phyloP scores from a whole-genome alignment of 1,140 invertebrate genomes.

The Latrodectus geometricus region DNA sequence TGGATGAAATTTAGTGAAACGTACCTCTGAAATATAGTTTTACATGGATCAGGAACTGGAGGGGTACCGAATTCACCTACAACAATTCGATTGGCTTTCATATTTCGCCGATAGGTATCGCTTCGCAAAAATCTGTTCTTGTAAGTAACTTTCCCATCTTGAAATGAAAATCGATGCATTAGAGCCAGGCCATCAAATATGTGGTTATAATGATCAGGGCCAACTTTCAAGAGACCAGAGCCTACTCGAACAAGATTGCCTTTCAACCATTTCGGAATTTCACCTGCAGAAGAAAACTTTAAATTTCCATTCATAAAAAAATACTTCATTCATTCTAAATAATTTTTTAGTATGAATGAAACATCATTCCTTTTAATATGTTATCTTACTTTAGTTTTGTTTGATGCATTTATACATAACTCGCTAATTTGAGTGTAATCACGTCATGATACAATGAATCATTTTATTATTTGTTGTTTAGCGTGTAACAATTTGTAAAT shows the following conservation, averaged over 20 bases:
- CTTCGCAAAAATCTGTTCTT: conserved; percentile 68
- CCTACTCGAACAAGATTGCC: conserved; percentile 70
- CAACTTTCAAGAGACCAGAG: conserved; percentile 69
- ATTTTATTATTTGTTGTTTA: too few relatives aligned
- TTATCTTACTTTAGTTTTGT: too few relatives aligned
- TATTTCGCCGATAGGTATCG: conserved; percentile 69
- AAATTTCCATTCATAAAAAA: neutral
- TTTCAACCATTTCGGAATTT: conserved; percentile 69
- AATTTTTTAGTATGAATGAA: too few relatives aligned
- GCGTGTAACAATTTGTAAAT: too few relatives aligned
- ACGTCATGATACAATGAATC: too few relatives aligned
- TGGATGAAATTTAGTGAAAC: too few relatives aligned
- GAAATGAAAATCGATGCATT: conserved; percentile 70
- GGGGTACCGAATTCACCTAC: conserved; percentile 85
- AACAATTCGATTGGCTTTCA: conserved; percentile 74
- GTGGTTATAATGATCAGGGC: conserved; percentile 69
- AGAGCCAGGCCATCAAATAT: conserved; percentile 72
- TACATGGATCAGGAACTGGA: conserved; percentile 73
- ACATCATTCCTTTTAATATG: too few relatives aligned
- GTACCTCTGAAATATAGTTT: conserved; percentile 68
- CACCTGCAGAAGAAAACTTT: conserved; percentile 65
- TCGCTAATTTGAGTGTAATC: too few relatives aligned
- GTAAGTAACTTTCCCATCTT: conserved; percentile 67
- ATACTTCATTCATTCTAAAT: too few relatives aligned
- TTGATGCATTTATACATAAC: too few relatives aligned